A percentile compares a stretch with the other conserved stretches of the same genome.
These are phyloP conservation scores for Cathartes aura DNA, from an alignment of 2,113 vertebrate species.

Conservation along the genomic window DNA sequence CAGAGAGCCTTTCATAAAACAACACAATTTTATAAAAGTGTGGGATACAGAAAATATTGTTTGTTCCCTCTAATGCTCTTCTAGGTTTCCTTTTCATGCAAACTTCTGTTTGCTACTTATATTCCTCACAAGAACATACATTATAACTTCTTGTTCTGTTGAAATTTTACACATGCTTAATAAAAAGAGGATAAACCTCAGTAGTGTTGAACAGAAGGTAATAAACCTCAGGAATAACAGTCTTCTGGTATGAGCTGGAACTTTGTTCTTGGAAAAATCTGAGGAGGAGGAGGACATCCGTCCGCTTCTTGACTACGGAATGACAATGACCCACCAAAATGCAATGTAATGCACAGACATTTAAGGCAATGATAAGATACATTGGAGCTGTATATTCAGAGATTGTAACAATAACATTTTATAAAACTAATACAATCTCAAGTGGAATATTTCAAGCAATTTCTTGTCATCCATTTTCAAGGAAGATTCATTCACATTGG, in stretches of 20 bases:
- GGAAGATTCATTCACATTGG: not conserved
- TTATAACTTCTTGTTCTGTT: not conserved
- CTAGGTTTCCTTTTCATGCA: not conserved
- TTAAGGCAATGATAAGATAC: not conserved
- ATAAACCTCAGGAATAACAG: not conserved
- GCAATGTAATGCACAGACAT: not conserved
- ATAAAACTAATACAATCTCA: not conserved
- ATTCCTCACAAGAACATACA: not conserved
- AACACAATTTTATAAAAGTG: not conserved
- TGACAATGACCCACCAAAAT: not conserved
- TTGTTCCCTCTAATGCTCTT: not conserved
- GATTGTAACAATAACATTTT: not conserved
- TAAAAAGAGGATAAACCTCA: not conserved
- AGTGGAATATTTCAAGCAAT: not conserved
- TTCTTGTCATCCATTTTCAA: not conserved
- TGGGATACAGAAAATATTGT: not conserved
- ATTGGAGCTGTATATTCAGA: not conserved
- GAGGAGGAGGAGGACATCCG: not conserved
- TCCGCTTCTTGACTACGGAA: not conserved
- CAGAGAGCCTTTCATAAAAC: not conserved
- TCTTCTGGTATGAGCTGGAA: not conserved
- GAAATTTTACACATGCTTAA: not conserved
- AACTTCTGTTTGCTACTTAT: not conserved
- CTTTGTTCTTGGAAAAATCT: not conserved
- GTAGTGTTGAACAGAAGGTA: not conserved